phyloP scores from a whole-genome alignment of 1,140 invertebrate species.

The Planococcus citri region DNA sequence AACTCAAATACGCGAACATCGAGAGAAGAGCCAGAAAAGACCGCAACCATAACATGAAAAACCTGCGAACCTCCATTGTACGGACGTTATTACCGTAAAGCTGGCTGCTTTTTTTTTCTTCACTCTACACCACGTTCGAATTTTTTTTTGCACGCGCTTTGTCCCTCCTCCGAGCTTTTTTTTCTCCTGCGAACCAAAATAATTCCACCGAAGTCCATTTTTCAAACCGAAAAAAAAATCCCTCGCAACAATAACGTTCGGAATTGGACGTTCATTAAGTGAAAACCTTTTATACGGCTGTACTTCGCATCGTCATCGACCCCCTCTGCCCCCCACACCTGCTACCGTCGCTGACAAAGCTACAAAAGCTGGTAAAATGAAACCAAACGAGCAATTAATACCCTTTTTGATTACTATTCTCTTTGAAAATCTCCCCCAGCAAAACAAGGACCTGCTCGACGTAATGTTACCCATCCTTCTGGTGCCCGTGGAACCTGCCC shows the following conservation, averaged over 20 bases:
- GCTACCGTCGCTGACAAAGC: no score
- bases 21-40: not conserved
- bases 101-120: not conserved
- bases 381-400: slow-evolving; percentile 20
- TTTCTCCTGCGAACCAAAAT: not conserved
- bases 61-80: not conserved
- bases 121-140: not conserved
- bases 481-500: no score
- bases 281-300: slow-evolving; percentile 14
- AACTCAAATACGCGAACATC: no score
- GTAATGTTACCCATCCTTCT: no score
- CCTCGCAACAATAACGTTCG: slow-evolving; percentile 14
- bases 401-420: slow-evolving; percentile 11
- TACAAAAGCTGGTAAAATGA: slow-evolving; percentile 20
- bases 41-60: no score
- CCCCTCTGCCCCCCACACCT: not conserved
- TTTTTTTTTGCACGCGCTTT: not conserved
- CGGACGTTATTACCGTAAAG: not conserved
- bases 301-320: not conserved
- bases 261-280: slow-evolving; percentile 18
- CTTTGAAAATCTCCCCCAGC: not conserved
- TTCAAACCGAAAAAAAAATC: slow-evolving; percentile 17
- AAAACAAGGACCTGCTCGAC: not conserved
- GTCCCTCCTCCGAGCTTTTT: not conserved
- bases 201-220: not conserved